Evolutionary conservation across 2,797 vertebrate genomes (phyloP).

Genomic region (Pelobates cultripes): DNA sequence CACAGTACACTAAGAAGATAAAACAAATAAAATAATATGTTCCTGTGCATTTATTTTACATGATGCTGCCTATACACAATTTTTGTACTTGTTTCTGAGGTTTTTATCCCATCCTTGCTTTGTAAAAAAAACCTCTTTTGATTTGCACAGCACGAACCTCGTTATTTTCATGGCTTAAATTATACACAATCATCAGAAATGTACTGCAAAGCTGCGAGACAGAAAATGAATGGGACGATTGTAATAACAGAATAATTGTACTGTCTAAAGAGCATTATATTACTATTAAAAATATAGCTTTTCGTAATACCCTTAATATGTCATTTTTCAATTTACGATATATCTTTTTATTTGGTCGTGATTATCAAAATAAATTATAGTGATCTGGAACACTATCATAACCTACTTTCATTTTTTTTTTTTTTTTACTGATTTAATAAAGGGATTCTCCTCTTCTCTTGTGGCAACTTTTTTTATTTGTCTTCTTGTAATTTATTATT

Average conservation of each 20-base stretch:
- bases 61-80: not conserved
- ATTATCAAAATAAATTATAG: conserved; percentile 42
- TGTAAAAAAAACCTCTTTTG: conserved; percentile 43
- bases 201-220: conserved; percentile 47
- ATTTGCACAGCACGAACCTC: conserved; percentile 50
- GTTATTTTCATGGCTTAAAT: conserved; percentile 50
- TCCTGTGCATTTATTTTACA: not conserved
- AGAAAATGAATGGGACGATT: conserved; percentile 42
- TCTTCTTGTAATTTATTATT: not conserved
- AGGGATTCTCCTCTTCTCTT: not conserved
- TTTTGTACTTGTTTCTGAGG: conserved; percentile 28
- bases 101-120: conserved; percentile 37
- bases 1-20: not conserved
- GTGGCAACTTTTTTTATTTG: not conserved
- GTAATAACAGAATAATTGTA: conserved; percentile 49
- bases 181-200: conserved; percentile 50
- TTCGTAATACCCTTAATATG: conserved; percentile 38
- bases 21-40: not conserved
- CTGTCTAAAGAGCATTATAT: conserved; percentile 41
- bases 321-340: conserved; percentile 44
- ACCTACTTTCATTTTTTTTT: conserved; percentile 5
- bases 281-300: conserved; percentile 42
- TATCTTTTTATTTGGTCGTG: conserved; percentile 33
- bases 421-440: not conserved
- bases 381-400: conserved; percentile 21